Conservation (phyloP, 64 coral and sea anemone species). For the Hydrozoanthus tunicans region DNA sequence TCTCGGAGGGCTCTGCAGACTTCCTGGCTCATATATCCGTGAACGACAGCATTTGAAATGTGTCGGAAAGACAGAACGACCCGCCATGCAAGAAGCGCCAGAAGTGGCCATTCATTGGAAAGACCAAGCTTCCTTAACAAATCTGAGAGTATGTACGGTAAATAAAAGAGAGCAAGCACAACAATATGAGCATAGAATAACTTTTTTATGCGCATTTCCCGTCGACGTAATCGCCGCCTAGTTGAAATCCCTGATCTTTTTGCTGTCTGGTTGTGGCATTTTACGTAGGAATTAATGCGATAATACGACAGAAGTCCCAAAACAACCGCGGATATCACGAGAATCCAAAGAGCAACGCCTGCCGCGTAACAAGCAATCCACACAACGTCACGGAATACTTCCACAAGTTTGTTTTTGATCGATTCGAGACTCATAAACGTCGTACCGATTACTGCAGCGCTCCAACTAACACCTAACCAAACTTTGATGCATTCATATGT, state of each 20-base stretch:
- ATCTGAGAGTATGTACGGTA: not conserved
- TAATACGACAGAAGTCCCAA: not conserved
- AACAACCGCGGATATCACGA: not conserved
- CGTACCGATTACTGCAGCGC: not conserved
- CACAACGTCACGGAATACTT: not conserved
- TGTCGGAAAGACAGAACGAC: slow-evolving; percentile 29
- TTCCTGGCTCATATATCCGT: slow-evolving; percentile 1
- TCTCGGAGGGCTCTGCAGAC: not conserved
- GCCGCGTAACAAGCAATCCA: not conserved
- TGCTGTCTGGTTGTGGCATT: slow-evolving; percentile 16
- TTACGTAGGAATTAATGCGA: slow-evolving; percentile 9
- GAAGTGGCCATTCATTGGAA: not conserved
- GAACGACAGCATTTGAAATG: slow-evolving; percentile 7
- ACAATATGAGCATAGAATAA: not conserved
- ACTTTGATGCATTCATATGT: not conserved
- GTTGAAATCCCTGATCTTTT: slow-evolving; percentile 7
- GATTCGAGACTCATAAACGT: not conserved
- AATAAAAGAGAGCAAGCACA: slow-evolving; percentile 5
- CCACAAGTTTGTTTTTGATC: not conserved
- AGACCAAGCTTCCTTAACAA: not conserved
- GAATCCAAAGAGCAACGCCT: not conserved
- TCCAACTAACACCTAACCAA: not conserved
- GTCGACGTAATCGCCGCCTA: slow-evolving; percentile 8
- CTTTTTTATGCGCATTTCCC: slow-evolving; percentile 22
- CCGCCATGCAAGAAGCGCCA: not conserved